Base-by-base conservation (phyloP, 1,140 invertebrate species). In the Phymastichus coffea region DNA sequence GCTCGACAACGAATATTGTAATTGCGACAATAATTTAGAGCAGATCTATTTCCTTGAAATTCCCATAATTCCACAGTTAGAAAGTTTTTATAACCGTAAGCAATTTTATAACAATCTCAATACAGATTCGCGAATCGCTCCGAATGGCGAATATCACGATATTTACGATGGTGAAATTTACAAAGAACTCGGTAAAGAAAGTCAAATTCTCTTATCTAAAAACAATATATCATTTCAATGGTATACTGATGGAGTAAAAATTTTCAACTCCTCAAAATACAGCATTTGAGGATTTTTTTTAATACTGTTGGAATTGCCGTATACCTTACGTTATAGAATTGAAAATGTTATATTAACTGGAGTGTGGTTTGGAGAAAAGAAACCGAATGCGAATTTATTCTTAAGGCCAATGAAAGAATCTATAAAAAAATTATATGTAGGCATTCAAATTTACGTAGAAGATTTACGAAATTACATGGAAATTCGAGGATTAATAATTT, bases 331-430 rank as follows among this genome's bases (percentile, higher is more conserved):
- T 46, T 63, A 46, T 4, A 66, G 38, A 53, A 20, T 61, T 15
- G 57, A 66, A 40, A 66, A 65, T 37, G 15, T 56, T 0, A 23
- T 63, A 7, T n/a, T 65, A 28, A 48, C 37, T 17, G 57, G 41
- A 33, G 17, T 65, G 28, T 65, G 64, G 60, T 60, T 59, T 47
- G 60, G 59, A 23, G 23, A 35, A 14, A 35, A 62, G 14, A 65
- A 65, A 53, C 63, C 63, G n/a, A 8, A n/a, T 40, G 53, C 59
- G n/a, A 57, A 51, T 46, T 8, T 63, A 40, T 65, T 57, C 44
- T 26, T 53, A 14, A 1, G n/a, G 10, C 49, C 49, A 38, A 1
- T 40, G 3, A 3, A 8, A 1, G 28, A 23, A 17, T 2, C 3
- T 14, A 9, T 53, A 7, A 40, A 9, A 25, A 15, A 40, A 53